Percentiles rank a stretch among this genome's conserved stretches.
phyloP scores from a whole-genome alignment of 2,888 invertebrate genomes.

The Amphipyra tragopoginis region DNA sequence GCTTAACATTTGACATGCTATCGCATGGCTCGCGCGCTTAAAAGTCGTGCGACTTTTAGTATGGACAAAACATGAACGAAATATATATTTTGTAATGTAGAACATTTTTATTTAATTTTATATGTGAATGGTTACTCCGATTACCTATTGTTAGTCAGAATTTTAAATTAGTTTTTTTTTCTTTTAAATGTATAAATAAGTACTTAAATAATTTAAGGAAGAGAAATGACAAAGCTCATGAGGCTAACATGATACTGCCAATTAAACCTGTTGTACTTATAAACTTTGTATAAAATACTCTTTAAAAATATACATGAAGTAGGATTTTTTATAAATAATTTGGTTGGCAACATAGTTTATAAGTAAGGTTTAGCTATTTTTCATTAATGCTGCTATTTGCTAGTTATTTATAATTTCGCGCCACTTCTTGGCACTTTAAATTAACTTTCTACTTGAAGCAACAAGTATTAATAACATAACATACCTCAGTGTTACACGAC shows the following conservation, averaged over 20 bases:
- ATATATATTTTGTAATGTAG: constrained; percentile 53
- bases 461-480: constrained; percentile 50
- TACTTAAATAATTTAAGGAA: constrained; percentile 72
- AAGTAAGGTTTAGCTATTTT: constrained; percentile 46
- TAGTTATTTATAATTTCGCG: constrained; percentile 50
- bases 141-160: constrained; percentile 87
- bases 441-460: constrained; percentile 45
- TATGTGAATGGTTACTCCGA: constrained; percentile 83
- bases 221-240: constrained; percentile 83
- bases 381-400: constrained; percentile 28
- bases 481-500: constrained; percentile 51
- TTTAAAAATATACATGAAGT: constrained; percentile 47
- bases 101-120: constrained; percentile 58
- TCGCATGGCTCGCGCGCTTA: constrained; percentile 5
- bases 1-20: background rate
- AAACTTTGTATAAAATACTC: constrained; percentile 62
- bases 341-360: constrained; percentile 50
- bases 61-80: constrained; percentile 59
- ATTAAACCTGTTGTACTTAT: constrained; percentile 52
- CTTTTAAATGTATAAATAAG: constrained; percentile 73
- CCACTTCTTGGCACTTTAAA: constrained; percentile 29
- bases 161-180: constrained; percentile 74
- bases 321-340: constrained; percentile 34
- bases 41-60: constrained; percentile 3
- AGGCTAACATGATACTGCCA: constrained; percentile 77